Conservation (phyloP, 2,888 invertebrate genomes). For the Blastobasis adustella region DNA sequence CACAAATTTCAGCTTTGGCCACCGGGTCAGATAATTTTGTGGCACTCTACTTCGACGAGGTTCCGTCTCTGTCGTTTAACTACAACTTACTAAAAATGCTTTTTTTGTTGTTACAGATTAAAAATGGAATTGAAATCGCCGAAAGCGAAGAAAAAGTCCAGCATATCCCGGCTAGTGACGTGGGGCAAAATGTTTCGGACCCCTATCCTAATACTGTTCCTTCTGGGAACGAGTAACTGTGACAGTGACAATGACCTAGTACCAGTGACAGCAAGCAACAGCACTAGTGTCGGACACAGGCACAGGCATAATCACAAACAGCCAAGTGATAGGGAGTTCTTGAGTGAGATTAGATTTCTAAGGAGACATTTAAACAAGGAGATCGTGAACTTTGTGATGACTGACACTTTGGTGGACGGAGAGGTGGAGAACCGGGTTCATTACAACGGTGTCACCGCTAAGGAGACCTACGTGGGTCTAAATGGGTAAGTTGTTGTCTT, state of each 20-base stretch:
- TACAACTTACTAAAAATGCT: too few relatives aligned
- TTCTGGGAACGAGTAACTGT: slow-evolving; percentile 55
- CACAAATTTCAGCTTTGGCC: too few relatives aligned
- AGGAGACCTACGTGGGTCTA: slow-evolving; percentile 76
- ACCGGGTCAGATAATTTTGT: too few relatives aligned
- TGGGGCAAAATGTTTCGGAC: slow-evolving; percentile 56
- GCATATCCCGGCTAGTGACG: slow-evolving; percentile 37
- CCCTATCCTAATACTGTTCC: slow-evolving; percentile 49
- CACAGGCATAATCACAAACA: slow-evolving; percentile 35
- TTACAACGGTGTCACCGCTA: slow-evolving; percentile 78
- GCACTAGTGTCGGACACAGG: slow-evolving; percentile 27
- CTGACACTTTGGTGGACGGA: slow-evolving; percentile 80
- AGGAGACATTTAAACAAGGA: slow-evolving; percentile 56
- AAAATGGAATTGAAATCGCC: slow-evolving; percentile 63
- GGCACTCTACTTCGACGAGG: too few relatives aligned
- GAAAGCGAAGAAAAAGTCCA: slow-evolving; percentile 60
- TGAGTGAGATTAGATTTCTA: slow-evolving; percentile 58
- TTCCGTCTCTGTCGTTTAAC: too few relatives aligned
- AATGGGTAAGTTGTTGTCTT: slow-evolving; percentile 62
- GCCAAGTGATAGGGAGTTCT: slow-evolving; percentile 28
- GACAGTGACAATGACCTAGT: slow-evolving; percentile 37
- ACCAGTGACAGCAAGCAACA: neutral
- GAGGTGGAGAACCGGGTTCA: slow-evolving; percentile 80
- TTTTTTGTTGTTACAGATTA: slow-evolving; percentile 4
- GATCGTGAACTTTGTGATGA: slow-evolving; percentile 77